Evolutionary conservation across 1,140 invertebrate species (phyloP).

Genomic region (Adoxophyes honmai): DNA sequence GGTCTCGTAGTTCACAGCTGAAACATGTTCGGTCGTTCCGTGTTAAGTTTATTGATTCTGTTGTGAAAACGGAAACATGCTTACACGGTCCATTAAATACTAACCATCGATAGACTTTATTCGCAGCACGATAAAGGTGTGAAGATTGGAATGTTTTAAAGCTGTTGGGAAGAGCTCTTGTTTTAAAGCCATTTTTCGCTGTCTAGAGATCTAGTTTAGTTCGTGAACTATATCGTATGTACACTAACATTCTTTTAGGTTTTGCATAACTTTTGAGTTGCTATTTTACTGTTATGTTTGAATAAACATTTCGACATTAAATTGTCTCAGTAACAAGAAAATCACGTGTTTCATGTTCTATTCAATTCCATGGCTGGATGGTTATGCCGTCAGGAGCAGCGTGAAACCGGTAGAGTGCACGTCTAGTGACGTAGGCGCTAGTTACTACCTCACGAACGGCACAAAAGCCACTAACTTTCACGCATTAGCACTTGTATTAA

Average conservation of each 20-base stretch:
- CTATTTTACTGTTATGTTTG: too few species aligned
- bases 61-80: slow-evolving; percentile 1
- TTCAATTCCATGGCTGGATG: too few species aligned
- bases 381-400: too few species aligned
- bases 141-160: not conserved
- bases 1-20: not conserved
- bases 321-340: too few species aligned
- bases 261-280: too few species aligned
- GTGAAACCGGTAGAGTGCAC: not conserved
- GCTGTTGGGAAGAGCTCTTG: not conserved
- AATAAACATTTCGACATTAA: too few species aligned
- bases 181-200: not conserved
- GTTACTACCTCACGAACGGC: not conserved
- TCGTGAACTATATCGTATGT: not conserved
- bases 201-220: not conserved
- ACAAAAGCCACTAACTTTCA: slow-evolving; percentile 1
- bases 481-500: slow-evolving; percentile 8
- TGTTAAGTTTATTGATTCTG: not conserved
- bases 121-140: not conserved
- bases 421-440: not conserved
- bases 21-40: not conserved
- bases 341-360: too few species aligned
- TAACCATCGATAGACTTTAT: not conserved
- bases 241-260: too few species aligned
- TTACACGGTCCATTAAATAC: not conserved